A percentile compares a stretch with the other conserved stretches of the same genome.
phyloP scores from a whole-genome alignment of 2,888 invertebrate species.

The Druceiella hillmani region DNA sequence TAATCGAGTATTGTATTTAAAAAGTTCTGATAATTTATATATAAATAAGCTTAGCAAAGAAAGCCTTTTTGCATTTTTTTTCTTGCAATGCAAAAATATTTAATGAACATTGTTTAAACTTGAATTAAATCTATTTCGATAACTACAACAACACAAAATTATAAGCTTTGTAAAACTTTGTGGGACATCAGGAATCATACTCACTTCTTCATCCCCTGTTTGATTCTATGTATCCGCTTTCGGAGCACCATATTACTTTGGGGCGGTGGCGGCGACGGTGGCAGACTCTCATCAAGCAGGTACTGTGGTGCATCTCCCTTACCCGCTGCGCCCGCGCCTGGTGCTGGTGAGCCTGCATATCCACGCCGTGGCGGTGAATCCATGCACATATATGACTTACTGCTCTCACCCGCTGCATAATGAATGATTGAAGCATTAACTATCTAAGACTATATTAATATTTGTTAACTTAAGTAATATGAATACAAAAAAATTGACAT shows the following conservation, averaged over 20 bases:
- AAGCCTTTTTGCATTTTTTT: too few relatives aligned
- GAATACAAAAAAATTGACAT: too few relatives aligned
- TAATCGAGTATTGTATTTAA: too few relatives aligned
- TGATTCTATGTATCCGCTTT: constrained; percentile 81
- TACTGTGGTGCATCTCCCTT: constrained; percentile 37
- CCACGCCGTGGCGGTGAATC: constrained; percentile 55
- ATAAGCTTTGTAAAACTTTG: neutral
- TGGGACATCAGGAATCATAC: constrained; percentile 14
- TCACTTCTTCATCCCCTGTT: constrained; percentile 80
- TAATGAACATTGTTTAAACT: neutral
- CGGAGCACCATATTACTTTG: constrained; percentile 83
- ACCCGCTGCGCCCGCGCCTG: constrained; percentile 44
- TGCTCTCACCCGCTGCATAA: constrained; percentile 49
- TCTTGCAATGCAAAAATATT: neutral
- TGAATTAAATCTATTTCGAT: too few relatives aligned
- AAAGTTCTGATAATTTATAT: too few relatives aligned
- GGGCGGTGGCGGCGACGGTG: constrained; percentile 59
- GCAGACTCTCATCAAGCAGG: constrained; percentile 46
- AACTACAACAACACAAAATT: neutral
- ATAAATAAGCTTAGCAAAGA: too few relatives aligned
- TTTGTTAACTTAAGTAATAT: too few relatives aligned
- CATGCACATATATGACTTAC: constrained; percentile 51
- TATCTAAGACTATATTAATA: too few relatives aligned
- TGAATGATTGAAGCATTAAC: too few relatives aligned
- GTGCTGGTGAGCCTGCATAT: constrained; percentile 43